Base-by-base conservation (phyloP, 1,140 invertebrate species). In the Leptinotarsa defecta region DNA sequence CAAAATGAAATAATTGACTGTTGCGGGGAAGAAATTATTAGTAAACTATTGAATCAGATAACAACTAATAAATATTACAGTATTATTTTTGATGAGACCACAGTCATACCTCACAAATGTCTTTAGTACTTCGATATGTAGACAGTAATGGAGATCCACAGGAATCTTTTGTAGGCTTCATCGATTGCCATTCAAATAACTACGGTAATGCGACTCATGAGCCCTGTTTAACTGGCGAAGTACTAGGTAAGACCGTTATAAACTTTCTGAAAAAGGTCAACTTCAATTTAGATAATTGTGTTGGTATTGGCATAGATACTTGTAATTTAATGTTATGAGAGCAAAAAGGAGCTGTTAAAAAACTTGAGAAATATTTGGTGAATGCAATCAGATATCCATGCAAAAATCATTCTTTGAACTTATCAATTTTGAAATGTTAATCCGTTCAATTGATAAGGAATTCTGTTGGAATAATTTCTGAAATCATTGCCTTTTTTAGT, bases 301-400 rank as follows among this genome's bases (percentile, higher is more conserved):
- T 57, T 15, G 15, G 15, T 15, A 57, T 57, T 57, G 49, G 49
- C 49, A 57, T 4, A 4, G 80, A 83, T 74, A 74, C 74, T 63
- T 84, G 82, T 68, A 74, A 71, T 13, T 78, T 81, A 3, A 83
- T 83, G 81, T 52, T 63, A 19, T 81, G 79, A n/a, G 78, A 82
- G 71, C 48, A 63, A 68, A 74, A 78, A 78, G 81, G 81, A 8
- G 79, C 80, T 24, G 76, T 80, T 68, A 22, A 63, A 68, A 74
- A 77, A 78, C 68, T 67, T 48, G 19, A 71, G 19, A n/a, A 24
- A 71, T n/a, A 57, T 19, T 34, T 48, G 52, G 19, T 20, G 48
- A 75, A 80, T 71, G 82, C 80, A 27, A 61, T 76, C 48, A 67
- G 76, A 69, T 76, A 52, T 52, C 80, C 78, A n/a, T 83, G 82